These are phyloP conservation scores for Micronycteris hirsuta DNA, from an alignment of 2,113 vertebrate species.

Conservation along the genomic window DNA sequence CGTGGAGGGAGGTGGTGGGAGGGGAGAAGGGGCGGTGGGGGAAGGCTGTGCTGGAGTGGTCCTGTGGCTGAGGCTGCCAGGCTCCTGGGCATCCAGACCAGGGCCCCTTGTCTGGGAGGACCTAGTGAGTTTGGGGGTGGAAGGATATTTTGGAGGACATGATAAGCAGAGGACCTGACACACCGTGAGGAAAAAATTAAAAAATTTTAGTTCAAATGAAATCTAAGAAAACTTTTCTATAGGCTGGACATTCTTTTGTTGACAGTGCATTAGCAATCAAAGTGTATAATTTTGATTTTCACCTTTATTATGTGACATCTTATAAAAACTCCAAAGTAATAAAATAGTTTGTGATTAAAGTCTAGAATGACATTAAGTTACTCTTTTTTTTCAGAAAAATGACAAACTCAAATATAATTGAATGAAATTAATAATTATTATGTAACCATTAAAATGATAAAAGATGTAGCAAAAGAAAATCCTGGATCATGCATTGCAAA, in stretches of 20 bases:
- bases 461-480: not conserved
- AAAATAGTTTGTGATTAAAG: not conserved
- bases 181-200: accelerated
- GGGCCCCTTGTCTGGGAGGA: accelerated
- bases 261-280: not conserved
- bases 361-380: not conserved
- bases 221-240: not conserved
- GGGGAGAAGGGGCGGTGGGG: accelerated
- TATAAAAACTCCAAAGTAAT: not conserved
- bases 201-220: not conserved
- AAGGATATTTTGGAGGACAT: accelerated
- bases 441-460: not conserved
- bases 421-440: not conserved
- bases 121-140: too few species aligned
- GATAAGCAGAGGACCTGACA: not conserved
- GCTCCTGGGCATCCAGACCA: too few species aligned
- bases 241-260: not conserved
- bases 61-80: accelerated
- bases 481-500: not conserved
- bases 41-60: accelerated
- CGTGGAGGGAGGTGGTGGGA: accelerated
- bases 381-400: not conserved
- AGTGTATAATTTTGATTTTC: not conserved
- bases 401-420: not conserved
- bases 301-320: not conserved